Base-by-base conservation (phyloP, 2,888 invertebrate genomes). In the Theristus sp. region DNA sequence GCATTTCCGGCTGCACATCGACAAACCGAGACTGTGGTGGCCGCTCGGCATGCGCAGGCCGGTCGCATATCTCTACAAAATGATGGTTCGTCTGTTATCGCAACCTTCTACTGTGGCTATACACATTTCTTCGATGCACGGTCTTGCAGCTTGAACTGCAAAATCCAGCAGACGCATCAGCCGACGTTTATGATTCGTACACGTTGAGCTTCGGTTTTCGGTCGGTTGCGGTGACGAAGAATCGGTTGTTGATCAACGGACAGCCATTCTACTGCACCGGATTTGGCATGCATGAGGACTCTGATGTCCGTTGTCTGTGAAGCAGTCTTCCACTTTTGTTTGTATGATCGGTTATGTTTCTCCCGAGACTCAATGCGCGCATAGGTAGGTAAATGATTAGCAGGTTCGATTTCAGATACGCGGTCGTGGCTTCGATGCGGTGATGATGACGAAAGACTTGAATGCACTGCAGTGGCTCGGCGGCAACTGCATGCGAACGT, bases 251-350 rank as follows among this genome's bases (percentile, higher is more conserved):
- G 53, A 82, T 94, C 60, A 94, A 96, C 73, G 82, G 82, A n/a
- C 82, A 82, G 67, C 86, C 86, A 0, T 81, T 93, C 61, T 96
- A 96, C 75, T 82, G 94, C 68, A 83, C 86, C 65, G 94, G 94
- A 1, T 90, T 93, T 69, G 93, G 90, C 25, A 84, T 87, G 74
- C 94, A 96, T 72, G 94, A 96, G 75, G 96, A 96, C 76, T 84
- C 89, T 0, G 86, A 88, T 76, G 86, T 87, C 74, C 80, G 82
- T 54, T 17, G n/a, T 60, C 28, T n/a, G 22, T 28, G 10, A 53
- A 10, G 28, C 38, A 25, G 17, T 25, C 59, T 60, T 3, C 59
- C 24, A n/a, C n/a, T n/a, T n/a, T n/a, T n/a, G n/a, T n/a, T n/a
- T n/a, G n/a, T n/a, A n/a, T n/a, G n/a, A n/a, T n/a, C n/a, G n/a